Conservation (phyloP, 23 tunicate species). For the Corella eumyota region DNA sequence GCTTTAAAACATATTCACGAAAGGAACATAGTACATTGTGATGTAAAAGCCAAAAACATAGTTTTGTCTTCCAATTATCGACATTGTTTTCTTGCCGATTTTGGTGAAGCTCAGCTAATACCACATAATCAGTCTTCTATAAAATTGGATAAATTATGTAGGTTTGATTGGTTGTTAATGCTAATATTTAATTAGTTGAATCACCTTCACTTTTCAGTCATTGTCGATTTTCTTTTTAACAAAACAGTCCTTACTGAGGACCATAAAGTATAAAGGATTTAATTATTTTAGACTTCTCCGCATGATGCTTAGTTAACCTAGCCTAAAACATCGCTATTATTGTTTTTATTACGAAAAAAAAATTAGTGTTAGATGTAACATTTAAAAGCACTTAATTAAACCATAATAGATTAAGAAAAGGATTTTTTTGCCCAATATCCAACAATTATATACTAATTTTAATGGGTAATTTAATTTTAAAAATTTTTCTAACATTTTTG, state of each 20-base stretch:
- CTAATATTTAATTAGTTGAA: too few species aligned
- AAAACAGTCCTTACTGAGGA: too few species aligned
- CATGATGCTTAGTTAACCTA: too few species aligned
- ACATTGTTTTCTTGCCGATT: slow-evolving; percentile 28
- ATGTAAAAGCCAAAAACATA: slow-evolving; percentile 31
- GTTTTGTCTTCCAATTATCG: slow-evolving; percentile 19
- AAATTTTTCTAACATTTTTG: not conserved
- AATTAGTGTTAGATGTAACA: too few species aligned
- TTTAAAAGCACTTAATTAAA: not conserved
- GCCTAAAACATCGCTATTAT: too few species aligned
- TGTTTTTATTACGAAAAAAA: too few species aligned
- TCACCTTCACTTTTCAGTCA: too few species aligned
- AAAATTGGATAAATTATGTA: slow-evolving; percentile 1
- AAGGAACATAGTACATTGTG: slow-evolving; percentile 37
- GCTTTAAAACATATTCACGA: slow-evolving; percentile 18
- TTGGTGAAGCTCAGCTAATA: slow-evolving; percentile 27
- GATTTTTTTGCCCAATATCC: not conserved
- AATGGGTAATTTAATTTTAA: not conserved
- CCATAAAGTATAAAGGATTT: too few species aligned
- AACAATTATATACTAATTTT: not conserved
- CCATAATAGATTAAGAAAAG: not conserved
- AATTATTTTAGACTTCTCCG: too few species aligned
- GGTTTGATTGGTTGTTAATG: not conserved
- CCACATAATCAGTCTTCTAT: not conserved
- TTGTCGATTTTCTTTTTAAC: too few species aligned